These are phyloP conservation scores for Eupithecia dodoneata DNA, from an alignment of 2,888 invertebrate genomes.

Conservation along the genomic window DNA sequence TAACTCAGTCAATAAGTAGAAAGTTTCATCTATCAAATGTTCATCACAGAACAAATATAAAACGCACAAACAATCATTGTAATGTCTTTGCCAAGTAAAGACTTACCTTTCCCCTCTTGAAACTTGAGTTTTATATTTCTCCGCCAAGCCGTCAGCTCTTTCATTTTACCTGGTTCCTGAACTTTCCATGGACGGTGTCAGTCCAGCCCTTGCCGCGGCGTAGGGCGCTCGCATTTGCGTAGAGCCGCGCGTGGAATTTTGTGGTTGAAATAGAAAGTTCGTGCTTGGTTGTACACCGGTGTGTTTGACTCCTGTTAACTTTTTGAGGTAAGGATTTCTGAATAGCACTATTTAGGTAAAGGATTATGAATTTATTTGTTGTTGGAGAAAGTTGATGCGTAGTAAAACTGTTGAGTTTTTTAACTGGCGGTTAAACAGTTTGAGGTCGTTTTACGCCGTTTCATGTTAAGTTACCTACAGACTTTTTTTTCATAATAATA, in stretches of 20 bases:
- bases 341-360: background rate
- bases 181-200: conserved; percentile 11
- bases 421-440: background rate
- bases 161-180: background rate
- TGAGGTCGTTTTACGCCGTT: background rate
- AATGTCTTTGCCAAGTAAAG: background rate
- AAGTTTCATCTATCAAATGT: background rate
- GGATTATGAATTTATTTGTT: background rate
- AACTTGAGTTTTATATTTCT: background rate
- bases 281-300: conserved; percentile 21
- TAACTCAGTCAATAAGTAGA: background rate
- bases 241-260: conserved; percentile 10
- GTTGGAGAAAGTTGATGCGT: background rate
- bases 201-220: conserved; percentile 20
- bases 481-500: background rate
- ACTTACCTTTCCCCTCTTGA: background rate
- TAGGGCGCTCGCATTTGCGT: conserved; percentile 18
- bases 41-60: background rate
- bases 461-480: background rate
- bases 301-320: conserved; percentile 10
- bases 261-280: conserved; percentile 7
- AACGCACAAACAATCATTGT: background rate
- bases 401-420: background rate
- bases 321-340: background rate
- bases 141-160: background rate